Conservation (phyloP, 2,888 invertebrate species). For the Oxytorus armatus region DNA sequence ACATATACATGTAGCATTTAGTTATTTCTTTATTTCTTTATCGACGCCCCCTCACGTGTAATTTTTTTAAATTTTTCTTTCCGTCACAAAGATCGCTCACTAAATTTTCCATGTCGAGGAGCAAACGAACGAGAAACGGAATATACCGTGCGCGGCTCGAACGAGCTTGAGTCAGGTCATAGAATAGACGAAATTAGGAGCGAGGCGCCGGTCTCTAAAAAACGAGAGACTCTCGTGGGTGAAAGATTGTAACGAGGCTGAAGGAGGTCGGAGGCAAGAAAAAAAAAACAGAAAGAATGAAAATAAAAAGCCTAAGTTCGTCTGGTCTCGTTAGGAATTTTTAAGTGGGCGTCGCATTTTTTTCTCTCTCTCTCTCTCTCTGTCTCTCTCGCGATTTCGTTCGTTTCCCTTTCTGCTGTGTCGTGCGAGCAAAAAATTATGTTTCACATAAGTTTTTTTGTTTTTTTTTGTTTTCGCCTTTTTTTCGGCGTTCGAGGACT, state of each 20-base stretch:
- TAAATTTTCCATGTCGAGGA: too few species aligned
- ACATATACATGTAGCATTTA: too few species aligned
- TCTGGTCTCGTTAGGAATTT: slow-evolving; percentile 52
- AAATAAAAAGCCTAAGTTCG: slow-evolving; percentile 35
- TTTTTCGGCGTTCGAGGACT: too few species aligned
- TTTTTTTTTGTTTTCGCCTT: too few species aligned
- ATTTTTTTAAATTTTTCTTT: too few species aligned
- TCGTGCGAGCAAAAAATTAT: slow-evolving; percentile 39
- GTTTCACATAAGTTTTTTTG: slow-evolving; percentile 26
- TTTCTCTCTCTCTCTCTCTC: slow-evolving; percentile 7
- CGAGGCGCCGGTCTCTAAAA: slow-evolving; percentile 31
- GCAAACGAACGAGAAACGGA: too few species aligned
- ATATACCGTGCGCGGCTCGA: too few species aligned
- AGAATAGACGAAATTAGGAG: slow-evolving; percentile 56
- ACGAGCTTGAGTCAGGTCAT: slow-evolving; percentile 55
- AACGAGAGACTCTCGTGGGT: background rate
- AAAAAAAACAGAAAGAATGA: slow-evolving; percentile 10
- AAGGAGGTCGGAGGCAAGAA: slow-evolving; percentile 3
- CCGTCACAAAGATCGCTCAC: too few species aligned
- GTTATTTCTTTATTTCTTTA: too few species aligned
- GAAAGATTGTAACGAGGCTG: slow-evolving; percentile 29
- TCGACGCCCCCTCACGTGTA: too few species aligned
- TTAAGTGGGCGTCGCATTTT: slow-evolving; percentile 38
- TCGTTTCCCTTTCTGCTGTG: background rate
- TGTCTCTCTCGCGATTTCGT: too few species aligned